Conservation (phyloP, 1,140 invertebrate species). For the Nomia melanderi region DNA sequence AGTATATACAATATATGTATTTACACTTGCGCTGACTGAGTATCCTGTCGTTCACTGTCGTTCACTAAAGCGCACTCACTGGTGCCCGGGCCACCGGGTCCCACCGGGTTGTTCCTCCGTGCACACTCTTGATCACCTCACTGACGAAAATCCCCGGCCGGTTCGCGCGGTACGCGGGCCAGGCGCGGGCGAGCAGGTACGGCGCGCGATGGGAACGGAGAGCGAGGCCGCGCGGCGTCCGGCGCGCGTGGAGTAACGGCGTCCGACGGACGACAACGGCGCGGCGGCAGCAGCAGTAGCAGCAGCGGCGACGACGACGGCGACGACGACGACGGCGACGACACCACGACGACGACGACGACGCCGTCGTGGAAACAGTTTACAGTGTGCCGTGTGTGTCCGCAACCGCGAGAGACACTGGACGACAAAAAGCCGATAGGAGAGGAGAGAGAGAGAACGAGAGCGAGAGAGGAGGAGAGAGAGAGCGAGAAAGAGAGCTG, state of each 20-base stretch:
- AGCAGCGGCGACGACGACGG: slow-evolving; percentile 38
- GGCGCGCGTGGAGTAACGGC: background rate
- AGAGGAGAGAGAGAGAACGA: background rate
- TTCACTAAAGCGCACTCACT: slow-evolving; percentile 31
- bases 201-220: too few species aligned
- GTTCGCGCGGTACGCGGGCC: slow-evolving; percentile 8
- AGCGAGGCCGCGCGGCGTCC: background rate
- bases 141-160: slow-evolving; percentile 14
- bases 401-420: background rate
- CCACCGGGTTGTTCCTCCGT: background rate
- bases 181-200: background rate
- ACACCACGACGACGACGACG: slow-evolving; percentile 12
- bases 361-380: slow-evolving; percentile 27
- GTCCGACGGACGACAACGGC: slow-evolving; percentile 50
- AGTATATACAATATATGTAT: too few species aligned
- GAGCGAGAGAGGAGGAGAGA: background rate
- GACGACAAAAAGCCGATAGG: slow-evolving; percentile 14
- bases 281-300: background rate
- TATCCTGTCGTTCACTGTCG: slow-evolving; percentile 30
- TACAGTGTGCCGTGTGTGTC: background rate
- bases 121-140: slow-evolving; percentile 14
- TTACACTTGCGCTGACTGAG: slow-evolving; percentile 14
- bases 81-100: background rate
- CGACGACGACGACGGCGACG: slow-evolving; percentile 14
- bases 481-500: slow-evolving; percentile 28